Evolutionary conservation across 2,113 vertebrate genomes (phyloP), one percentile per base, ranked within the genome.

Genomic region (Ellobius talpinus): DNA sequence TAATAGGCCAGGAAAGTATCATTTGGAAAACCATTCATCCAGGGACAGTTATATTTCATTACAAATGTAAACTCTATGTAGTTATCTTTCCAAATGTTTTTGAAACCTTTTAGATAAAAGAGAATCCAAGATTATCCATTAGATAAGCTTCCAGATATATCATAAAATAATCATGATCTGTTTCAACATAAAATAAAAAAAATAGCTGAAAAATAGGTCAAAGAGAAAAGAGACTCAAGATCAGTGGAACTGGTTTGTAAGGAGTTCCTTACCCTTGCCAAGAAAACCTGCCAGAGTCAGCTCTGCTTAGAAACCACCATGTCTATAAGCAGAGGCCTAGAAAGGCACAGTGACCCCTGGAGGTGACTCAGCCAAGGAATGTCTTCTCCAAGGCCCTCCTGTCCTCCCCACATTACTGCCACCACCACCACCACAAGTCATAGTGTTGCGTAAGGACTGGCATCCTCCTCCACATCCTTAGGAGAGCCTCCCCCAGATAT

Each of bases 141-240:
- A 81, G 73, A 45, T 68, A 29, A 68, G 55, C 66, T 76, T 82
- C 76, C 42, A 55, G 39, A 24, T 61, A 24, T 31, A 78, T 31
- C 33, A 78, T 85, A 87, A 97, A 94, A 87, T n/a, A 81, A 90
- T 92, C 72, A 85, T 81, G 47, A 68, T 61, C 84, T 74, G 47
- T 31, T 86, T 47, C 73, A 42, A 77, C 72, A 74, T 55, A 13
- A 92, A 74, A 85, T 84, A 45, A 45, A 89, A 92, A 89, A 66
- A 90, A 58, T 29, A 14, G 39, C 39, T 87, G 39, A 55, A 26
- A 42, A 89, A 31, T 31, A 19, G 33, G 6, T 70, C 78, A 65
- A 79, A 90, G 23, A 58, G 52, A 77, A 92, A 87, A 92, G 29
- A 52, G 42, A 29, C 50, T 33, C 2, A 7, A 61, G 45, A 84